phyloP scores from a whole-genome alignment of 2,113 vertebrate genomes.

The Sylvietta virens region DNA sequence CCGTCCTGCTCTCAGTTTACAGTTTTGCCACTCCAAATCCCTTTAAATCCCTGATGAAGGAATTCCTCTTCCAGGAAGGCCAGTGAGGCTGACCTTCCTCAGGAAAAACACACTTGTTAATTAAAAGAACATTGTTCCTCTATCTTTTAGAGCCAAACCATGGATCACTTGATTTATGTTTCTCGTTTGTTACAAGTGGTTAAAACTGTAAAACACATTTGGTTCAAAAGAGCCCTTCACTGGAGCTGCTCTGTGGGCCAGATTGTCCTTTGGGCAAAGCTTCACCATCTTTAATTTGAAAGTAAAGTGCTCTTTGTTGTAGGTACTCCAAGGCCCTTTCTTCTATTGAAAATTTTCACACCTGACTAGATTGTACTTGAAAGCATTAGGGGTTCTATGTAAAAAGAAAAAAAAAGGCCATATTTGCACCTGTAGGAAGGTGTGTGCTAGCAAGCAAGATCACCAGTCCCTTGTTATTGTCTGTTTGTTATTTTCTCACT shows the following conservation, averaged over 20 bases:
- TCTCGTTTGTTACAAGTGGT: background rate
- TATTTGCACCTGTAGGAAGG: background rate
- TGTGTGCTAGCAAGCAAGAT: background rate
- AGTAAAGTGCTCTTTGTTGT: background rate
- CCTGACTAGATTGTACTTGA: background rate
- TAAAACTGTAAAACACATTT: background rate
- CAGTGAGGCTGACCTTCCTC: background rate
- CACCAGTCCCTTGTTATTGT: background rate
- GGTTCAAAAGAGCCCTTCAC: background rate
- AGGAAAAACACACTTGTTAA: conserved; percentile 3
- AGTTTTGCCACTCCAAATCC: background rate
- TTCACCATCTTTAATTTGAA: background rate
- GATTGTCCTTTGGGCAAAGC: background rate
- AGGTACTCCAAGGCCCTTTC: background rate
- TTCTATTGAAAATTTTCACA: background rate
- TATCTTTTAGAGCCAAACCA: background rate
- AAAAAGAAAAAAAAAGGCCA: background rate
- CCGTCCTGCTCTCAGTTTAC: background rate
- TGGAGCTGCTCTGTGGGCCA: background rate
- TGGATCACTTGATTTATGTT: background rate
- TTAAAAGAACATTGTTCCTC: background rate
- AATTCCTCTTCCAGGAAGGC: background rate
- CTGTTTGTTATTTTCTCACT: background rate
- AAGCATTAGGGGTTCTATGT: background rate
- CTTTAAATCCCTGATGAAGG: background rate